A percentile compares a stretch with the other conserved stretches of the same genome.
phyloP scores from a whole-genome alignment of 2,797 vertebrate genomes.

The Lutjanus argentimaculatus region DNA sequence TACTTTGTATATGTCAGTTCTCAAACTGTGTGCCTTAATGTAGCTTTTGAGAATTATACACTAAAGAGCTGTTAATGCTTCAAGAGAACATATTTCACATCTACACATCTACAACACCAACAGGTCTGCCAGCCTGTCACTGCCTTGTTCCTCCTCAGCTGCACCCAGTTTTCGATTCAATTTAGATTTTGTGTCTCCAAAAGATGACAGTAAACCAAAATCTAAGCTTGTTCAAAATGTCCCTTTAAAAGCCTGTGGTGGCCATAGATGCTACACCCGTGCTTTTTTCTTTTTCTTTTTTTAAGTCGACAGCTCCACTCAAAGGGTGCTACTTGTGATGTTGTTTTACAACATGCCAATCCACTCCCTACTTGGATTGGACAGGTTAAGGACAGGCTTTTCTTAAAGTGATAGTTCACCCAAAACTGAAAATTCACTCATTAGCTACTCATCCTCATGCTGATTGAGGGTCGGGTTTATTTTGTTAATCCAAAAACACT shows the following conservation, averaged over 20 bases:
- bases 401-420: background rate
- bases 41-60: background rate
- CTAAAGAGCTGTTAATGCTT: background rate
- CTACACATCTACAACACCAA: background rate
- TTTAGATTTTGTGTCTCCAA: background rate
- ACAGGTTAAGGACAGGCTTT: conserved; percentile 16
- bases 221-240: background rate
- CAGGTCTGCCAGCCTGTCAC: background rate
- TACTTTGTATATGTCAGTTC: background rate
- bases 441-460: too few relatives aligned
- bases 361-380: conserved; percentile 11
- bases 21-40: background rate
- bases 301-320: background rate
- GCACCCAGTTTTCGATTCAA: background rate
- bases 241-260: background rate
- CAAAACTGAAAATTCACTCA: too few relatives aligned
- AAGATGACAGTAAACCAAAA: background rate
- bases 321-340: background rate
- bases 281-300: background rate
- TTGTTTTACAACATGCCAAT: conserved; percentile 39
- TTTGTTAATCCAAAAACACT: too few relatives aligned
- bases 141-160: background rate
- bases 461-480: too few relatives aligned
- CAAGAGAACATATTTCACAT: background rate
- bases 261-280: background rate